A percentile compares a stretch with the other conserved stretches of the same genome.
phyloP scores from a whole-genome alignment of 1,140 invertebrate genomes.

The Papilio xuthus region DNA sequence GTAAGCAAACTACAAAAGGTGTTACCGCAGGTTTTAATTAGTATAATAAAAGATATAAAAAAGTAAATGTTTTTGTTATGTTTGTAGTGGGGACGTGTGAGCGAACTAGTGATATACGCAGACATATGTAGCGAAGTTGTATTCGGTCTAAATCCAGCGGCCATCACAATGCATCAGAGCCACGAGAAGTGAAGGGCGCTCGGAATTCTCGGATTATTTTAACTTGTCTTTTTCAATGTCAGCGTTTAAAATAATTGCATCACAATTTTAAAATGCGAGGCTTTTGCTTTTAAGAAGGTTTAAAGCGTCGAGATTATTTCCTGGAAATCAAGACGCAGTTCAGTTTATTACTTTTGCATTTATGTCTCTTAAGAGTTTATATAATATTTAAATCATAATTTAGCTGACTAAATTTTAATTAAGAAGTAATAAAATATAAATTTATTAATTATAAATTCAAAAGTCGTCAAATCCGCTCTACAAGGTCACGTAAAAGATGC shows the following conservation, averaged over 20 bases:
- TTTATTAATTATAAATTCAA: constrained; percentile 19
- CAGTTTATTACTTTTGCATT: constrained; percentile 51
- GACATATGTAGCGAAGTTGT: constrained; percentile 59
- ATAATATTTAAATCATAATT: constrained; percentile 8
- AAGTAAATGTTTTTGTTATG: background rate
- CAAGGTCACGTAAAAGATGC: constrained; percentile 24
- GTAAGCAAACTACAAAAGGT: background rate
- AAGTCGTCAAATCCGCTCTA: constrained; percentile 18
- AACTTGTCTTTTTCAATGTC: constrained; percentile 81
- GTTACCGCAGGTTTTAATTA: constrained; percentile 1
- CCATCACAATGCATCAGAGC: constrained; percentile 79
- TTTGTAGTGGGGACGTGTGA: background rate
- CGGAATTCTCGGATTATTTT: constrained; percentile 79
- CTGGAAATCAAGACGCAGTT: constrained; percentile 68
- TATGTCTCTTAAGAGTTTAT: background rate
- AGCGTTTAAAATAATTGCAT: constrained; percentile 82
- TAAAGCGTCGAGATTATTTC: constrained; percentile 75
- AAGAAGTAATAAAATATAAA: constrained; percentile 21
- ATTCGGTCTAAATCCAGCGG: constrained; percentile 73
- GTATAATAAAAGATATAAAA: background rate
- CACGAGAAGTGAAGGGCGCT: constrained; percentile 76
- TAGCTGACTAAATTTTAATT: background rate
- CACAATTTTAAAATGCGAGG: constrained; percentile 79
- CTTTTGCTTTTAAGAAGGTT: constrained; percentile 77
- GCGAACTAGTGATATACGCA: constrained; percentile 1